Percentiles rank a stretch among this genome's conserved stretches.
Conservation (phyloP, 2,113 vertebrate species). For the Chlorocebus sabaeus region DNA sequence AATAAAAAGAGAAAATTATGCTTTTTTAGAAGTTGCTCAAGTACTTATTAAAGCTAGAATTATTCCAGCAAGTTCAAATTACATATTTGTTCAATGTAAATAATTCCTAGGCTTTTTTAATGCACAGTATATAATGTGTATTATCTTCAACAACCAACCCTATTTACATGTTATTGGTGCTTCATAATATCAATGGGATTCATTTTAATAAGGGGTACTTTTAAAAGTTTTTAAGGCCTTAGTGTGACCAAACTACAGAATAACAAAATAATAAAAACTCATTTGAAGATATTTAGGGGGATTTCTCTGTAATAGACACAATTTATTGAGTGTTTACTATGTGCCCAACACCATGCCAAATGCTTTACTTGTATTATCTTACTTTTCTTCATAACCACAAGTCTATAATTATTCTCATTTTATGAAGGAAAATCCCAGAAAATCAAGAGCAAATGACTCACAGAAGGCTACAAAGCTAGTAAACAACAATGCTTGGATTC, state of each 20-base stretch:
- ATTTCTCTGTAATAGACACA: not conserved
- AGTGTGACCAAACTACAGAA: not conserved
- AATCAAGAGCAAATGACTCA: not conserved
- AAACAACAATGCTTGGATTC: not conserved
- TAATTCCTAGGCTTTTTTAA: not conserved
- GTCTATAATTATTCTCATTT: not conserved
- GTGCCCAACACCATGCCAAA: not conserved
- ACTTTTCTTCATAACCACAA: not conserved
- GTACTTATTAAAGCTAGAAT: slow-evolving; percentile 41
- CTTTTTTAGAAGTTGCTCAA: slow-evolving; percentile 53
- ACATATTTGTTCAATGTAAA: slow-evolving; percentile 2
- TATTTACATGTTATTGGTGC: not conserved
- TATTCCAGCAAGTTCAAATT: slow-evolving; percentile 42
- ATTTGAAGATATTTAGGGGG: not conserved
- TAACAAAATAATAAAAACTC: not conserved
- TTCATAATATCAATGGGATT: not conserved
- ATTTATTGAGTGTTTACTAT: not conserved
- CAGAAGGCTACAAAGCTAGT: not conserved
- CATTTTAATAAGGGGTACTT: not conserved
- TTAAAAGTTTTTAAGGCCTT: not conserved
- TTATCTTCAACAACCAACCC: not conserved
- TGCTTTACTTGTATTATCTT: not conserved
- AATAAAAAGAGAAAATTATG: slow-evolving; percentile 58
- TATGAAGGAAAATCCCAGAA: not conserved
- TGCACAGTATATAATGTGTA: not conserved